A percentile compares a stretch with the other conserved stretches of the same genome.
Conservation (phyloP, 2,888 invertebrate species). For the Ligdia adustata region DNA sequence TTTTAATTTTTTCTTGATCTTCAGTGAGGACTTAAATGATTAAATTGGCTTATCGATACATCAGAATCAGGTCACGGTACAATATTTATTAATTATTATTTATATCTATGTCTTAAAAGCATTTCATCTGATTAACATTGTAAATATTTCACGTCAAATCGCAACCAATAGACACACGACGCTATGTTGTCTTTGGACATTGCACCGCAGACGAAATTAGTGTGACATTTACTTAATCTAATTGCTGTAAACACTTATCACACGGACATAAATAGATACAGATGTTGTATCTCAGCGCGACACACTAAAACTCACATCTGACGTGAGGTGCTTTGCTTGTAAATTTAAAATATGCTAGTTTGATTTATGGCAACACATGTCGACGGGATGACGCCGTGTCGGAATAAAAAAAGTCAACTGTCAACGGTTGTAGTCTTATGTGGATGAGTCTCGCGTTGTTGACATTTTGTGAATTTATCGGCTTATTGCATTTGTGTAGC, state of each 20-base stretch:
- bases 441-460: neutral
- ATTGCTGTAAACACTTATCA: constrained; percentile 31
- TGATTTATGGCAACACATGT: constrained; percentile 15
- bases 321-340: constrained; percentile 5
- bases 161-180: constrained; percentile 10
- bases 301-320: constrained; percentile 6
- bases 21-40: no score
- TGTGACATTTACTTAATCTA: constrained; percentile 35
- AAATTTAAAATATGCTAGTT: constrained; percentile 15
- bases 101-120: no score
- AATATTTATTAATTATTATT: no score
- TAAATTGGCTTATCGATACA: no score
- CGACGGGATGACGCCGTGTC: constrained; percentile 8
- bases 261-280: constrained; percentile 12
- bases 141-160: no score
- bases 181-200: constrained; percentile 48
- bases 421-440: neutral
- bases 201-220: constrained; percentile 32
- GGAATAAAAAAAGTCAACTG: neutral
- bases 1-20: no score
- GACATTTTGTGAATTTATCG: no score
- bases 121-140: no score
- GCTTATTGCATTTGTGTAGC: no score
- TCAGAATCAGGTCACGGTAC: no score
- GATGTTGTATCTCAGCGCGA: constrained; percentile 11